phyloP scores from a whole-genome alignment of 2,113 vertebrate genomes.

The Electrona antarctica region DNA sequence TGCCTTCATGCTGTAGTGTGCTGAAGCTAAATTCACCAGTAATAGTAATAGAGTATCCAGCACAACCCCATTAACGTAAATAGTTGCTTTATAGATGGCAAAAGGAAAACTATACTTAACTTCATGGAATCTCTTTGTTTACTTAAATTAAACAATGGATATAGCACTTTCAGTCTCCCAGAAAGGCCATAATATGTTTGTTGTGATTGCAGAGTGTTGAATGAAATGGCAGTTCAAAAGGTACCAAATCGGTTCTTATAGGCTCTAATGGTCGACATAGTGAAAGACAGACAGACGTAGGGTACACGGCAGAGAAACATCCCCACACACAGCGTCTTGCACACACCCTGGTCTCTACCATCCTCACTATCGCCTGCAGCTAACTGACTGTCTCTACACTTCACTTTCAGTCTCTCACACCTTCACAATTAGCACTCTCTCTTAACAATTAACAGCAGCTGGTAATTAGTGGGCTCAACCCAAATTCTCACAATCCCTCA shows the following conservation, averaged over 20 bases:
- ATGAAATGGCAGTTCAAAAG: neutral
- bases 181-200: neutral
- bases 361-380: slow-evolving; percentile 45
- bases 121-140: neutral
- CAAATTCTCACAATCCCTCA: no score
- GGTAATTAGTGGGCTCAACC: slow-evolving; percentile 53
- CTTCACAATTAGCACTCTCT: slow-evolving; percentile 63
- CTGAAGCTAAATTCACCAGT: no score
- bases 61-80: neutral
- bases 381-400: slow-evolving; percentile 54
- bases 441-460: slow-evolving; percentile 70
- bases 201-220: neutral
- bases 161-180: neutral
- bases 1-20: slow-evolving; percentile 8
- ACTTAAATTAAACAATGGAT: neutral
- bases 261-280: neutral
- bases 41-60: neutral
- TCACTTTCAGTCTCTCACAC: slow-evolving; percentile 51
- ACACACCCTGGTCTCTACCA: slow-evolving; percentile 13
- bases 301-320: slow-evolving; percentile 21
- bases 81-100: neutral
- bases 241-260: no score
- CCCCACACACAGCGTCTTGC: neutral
- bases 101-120: neutral
- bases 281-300: neutral